phyloP scores from a whole-genome alignment of 2,113 vertebrate genomes.

The Erinaceus europaeus region DNA sequence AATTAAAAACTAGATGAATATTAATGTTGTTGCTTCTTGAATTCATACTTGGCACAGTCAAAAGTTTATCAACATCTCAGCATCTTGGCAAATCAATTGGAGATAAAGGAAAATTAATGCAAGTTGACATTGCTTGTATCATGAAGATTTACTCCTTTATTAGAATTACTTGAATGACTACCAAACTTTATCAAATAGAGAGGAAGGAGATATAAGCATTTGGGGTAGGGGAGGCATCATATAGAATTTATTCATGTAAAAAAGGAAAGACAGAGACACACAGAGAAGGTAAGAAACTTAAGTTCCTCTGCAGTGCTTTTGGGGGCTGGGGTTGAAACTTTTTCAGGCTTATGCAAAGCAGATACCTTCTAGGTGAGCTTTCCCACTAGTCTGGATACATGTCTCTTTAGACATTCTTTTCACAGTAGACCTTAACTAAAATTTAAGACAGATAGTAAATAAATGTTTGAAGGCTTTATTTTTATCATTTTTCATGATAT shows the following conservation, averaged over 20 bases:
- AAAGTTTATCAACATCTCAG: background rate
- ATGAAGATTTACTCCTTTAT: slow-evolving; percentile 49
- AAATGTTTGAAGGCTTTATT: background rate
- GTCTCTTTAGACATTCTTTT: slow-evolving; percentile 3
- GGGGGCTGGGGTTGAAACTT: no score
- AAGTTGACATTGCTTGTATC: slow-evolving; percentile 27
- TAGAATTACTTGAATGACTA: slow-evolving; percentile 28
- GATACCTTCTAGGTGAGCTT: no score
- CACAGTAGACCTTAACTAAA: background rate
- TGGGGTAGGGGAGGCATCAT: no score
- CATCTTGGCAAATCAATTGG: slow-evolving; percentile 10
- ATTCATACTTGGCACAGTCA: background rate
- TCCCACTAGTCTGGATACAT: no score
- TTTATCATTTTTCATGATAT: background rate
- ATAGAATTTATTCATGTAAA: no score
- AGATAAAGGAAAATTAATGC: background rate
- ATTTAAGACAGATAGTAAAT: background rate
- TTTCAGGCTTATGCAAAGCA: no score
- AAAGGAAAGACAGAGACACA: no score
- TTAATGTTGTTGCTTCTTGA: background rate
- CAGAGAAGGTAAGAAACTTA: no score
- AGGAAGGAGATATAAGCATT: background rate
- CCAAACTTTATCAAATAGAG: background rate
- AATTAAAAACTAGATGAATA: background rate
- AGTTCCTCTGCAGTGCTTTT: no score